Base-by-base conservation (phyloP, 2,113 vertebrate species). In the Danio rerio region DNA sequence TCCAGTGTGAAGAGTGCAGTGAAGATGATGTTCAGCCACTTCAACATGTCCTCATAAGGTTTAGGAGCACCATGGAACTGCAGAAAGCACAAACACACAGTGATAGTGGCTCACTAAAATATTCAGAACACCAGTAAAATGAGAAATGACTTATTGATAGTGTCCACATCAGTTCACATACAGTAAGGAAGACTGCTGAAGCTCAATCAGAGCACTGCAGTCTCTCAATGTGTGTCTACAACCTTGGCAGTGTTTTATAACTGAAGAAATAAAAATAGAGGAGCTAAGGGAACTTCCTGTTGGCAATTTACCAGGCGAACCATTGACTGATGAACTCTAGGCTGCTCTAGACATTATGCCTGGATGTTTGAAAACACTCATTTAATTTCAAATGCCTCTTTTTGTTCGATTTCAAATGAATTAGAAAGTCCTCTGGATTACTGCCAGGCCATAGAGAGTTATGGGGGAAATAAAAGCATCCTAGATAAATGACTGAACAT, bases 1-100 rank as follows among this genome's bases (percentile, higher is more conserved):
- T 99, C 98, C 92, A 99, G 92, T 0, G 97, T 98, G 93, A 99
- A 99, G 92, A 99, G 96, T 61, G 96, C 95, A 0, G 98, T 99
- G 90, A 99, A 99, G 83, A 98, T 89, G 78, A 99, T 95, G 88
- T 99, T 99, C 86, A 99, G 88, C 91, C 96, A 96, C 88, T 97
- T 98, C 91, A 99, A 84, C 96, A 98, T 98, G 78, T 95, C 91
- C 89, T 98, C 96, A 0, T 99, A 99, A 1, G 94, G 91, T 0
- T 91, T 90, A 0, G 98, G 96, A 15, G 98, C 97, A 0, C 91
- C 94, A 0, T 98, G 94, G 93, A 99, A 99, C 98, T 99, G 89
- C 76, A 73, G 74, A 75, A 16, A 85, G 75, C 40, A 61, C 5
- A 0, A 80, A 76, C 56, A 80, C 13, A 5, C 43, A 18, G 7